Conservation (phyloP, 2,113 vertebrate genomes). For the Anas platyrhynchos region DNA sequence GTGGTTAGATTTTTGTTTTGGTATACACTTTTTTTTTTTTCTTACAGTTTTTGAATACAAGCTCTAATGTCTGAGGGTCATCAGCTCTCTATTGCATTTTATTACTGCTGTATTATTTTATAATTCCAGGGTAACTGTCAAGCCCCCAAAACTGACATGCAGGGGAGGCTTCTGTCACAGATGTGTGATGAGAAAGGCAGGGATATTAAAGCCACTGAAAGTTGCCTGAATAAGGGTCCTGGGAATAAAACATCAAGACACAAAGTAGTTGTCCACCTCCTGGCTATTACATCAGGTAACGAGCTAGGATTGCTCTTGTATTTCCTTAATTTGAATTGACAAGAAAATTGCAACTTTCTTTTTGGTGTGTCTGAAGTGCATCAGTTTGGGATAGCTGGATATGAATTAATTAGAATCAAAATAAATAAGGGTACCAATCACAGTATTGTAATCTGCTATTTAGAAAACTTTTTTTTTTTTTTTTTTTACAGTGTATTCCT, state of each 20-base stretch:
- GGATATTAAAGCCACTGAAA: neutral
- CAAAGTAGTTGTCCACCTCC: neutral
- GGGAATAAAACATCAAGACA: neutral
- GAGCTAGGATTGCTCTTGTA: neutral
- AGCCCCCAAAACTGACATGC: neutral
- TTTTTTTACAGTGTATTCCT: neutral
- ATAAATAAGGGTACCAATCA: neutral
- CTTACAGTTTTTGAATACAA: neutral
- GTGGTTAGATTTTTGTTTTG: neutral
- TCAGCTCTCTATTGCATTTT: neutral
- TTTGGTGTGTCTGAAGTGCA: neutral
- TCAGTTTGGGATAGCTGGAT: neutral
- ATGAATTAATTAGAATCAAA: neutral
- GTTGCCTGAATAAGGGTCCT: neutral
- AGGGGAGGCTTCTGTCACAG: neutral
- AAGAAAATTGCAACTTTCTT: neutral
- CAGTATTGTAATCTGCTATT: neutral
- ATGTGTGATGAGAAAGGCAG: neutral
- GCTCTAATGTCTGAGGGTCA: neutral
- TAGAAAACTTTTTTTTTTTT: neutral
- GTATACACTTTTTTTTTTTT: neutral
- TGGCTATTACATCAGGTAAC: neutral
- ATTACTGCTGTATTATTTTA: neutral
- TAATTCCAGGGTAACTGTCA: neutral
- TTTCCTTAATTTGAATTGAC: neutral